These are phyloP conservation scores for Lapara coniferarum DNA, from an alignment of 2,888 invertebrate species.

Conservation along the genomic window DNA sequence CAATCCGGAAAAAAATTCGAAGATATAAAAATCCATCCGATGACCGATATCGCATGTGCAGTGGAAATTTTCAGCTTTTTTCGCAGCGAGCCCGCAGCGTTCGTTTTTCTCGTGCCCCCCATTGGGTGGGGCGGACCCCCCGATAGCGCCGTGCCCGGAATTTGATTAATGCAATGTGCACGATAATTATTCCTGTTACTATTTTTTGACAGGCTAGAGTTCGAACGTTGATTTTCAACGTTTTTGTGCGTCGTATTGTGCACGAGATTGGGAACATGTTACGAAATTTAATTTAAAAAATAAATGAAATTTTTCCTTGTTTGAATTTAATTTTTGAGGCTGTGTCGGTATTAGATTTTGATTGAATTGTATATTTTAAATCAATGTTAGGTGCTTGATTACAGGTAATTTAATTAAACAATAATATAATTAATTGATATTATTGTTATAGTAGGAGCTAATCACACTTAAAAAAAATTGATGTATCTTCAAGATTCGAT, in stretches of 20 bases:
- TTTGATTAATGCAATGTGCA: slow-evolving; percentile 84
- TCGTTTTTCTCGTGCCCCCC: slow-evolving; percentile 68
- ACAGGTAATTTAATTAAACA: too few relatives aligned
- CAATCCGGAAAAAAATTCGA: not conserved
- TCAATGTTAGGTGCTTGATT: too few relatives aligned
- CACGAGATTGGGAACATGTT: slow-evolving; percentile 1
- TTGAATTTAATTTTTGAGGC: not conserved
- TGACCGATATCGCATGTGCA: slow-evolving; percentile 34
- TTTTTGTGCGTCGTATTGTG: slow-evolving; percentile 10
- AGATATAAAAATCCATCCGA: slow-evolving; percentile 4
- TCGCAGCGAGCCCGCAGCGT: slow-evolving; percentile 77
- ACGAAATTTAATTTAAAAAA: slow-evolving; percentile 10
- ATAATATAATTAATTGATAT: too few relatives aligned
- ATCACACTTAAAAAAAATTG: too few relatives aligned
- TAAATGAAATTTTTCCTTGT: not conserved
- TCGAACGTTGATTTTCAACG: slow-evolving; percentile 59
- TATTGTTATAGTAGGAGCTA: too few relatives aligned
- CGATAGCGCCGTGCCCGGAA: slow-evolving; percentile 80
- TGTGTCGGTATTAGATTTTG: not conserved
- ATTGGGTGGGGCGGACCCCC: slow-evolving; percentile 45
- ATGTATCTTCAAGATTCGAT: too few relatives aligned
- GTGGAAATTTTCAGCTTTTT: slow-evolving; percentile 74
- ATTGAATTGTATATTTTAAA: not conserved
- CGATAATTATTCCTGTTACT: slow-evolving; percentile 83
- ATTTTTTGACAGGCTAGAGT: slow-evolving; percentile 80